A percentile compares a stretch with the other conserved stretches of the same genome.
phyloP scores from a whole-genome alignment of 64 coral and sea anemone species.

The Exaiptasia diaphana region DNA sequence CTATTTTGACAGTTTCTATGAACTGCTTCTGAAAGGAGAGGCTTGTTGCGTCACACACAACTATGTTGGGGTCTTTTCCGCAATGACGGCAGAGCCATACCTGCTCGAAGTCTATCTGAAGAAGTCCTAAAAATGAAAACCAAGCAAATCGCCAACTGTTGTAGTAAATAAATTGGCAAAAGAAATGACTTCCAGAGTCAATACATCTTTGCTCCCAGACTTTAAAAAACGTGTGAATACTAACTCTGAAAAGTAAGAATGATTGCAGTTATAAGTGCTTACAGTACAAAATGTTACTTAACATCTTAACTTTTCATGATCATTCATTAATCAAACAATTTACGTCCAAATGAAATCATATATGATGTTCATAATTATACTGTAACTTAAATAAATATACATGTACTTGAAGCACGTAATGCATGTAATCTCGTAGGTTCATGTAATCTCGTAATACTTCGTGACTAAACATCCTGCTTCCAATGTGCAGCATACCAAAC shows the following conservation, averaged over 20 bases:
- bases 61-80: constrained; percentile 1
- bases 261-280: too few species aligned
- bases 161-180: not conserved
- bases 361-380: too few species aligned
- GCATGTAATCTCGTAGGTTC: too few species aligned
- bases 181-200: not conserved
- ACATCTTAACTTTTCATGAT: too few species aligned
- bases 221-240: constrained; percentile 21
- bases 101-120: constrained; percentile 11
- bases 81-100: not conserved
- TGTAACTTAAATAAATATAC: too few species aligned
- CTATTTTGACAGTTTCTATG: not conserved
- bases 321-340: too few species aligned
- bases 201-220: constrained; percentile 32
- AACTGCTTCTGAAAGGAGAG: constrained; percentile 26
- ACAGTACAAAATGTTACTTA: too few species aligned
- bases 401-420: too few species aligned
- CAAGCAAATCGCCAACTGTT: constrained; percentile 34
- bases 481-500: not conserved
- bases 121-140: constrained; percentile 3
- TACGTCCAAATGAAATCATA: too few species aligned
- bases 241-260: constrained; percentile 10
- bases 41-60: too few species aligned
- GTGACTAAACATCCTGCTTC: not conserved
- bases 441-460: not conserved